These are phyloP conservation scores for Mesocricetus auratus DNA, from an alignment of 2,113 vertebrate genomes.

Conservation along the genomic window DNA sequence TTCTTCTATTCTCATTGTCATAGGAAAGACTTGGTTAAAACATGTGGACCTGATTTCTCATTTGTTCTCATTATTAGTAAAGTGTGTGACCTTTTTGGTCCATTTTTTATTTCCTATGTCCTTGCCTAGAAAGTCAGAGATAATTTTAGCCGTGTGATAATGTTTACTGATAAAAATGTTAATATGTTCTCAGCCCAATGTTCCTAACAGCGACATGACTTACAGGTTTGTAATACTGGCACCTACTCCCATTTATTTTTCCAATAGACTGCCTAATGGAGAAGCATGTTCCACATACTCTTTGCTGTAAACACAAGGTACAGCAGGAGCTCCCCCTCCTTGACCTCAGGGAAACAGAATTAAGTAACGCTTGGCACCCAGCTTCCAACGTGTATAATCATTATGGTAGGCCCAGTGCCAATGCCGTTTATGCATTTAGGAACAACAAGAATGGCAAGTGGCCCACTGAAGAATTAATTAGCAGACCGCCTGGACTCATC, in stretches of 20 bases:
- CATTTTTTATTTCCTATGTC: conserved; percentile 28
- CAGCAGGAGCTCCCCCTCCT: conserved; percentile 48
- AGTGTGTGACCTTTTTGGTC: conserved; percentile 11
- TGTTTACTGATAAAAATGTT: conserved; percentile 60
- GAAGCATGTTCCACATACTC: conserved; percentile 13
- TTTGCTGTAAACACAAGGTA: conserved; percentile 58
- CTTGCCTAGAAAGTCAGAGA: conserved; percentile 45
- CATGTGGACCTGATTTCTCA: conserved; percentile 45
- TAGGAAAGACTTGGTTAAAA: conserved; percentile 60
- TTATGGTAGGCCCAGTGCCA: conserved; percentile 76
- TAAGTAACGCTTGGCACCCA: conserved; percentile 74
- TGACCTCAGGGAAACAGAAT: conserved; percentile 79
- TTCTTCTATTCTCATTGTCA: background rate
- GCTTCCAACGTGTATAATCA: conserved; percentile 63
- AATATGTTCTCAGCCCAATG: background rate
- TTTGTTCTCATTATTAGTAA: conserved; percentile 54
- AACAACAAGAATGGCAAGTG: conserved; percentile 59
- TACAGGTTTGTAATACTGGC: conserved; percentile 12
- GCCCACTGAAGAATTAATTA: conserved; percentile 80
- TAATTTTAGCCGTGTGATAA: conserved; percentile 46
- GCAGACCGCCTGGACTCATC: conserved; percentile 76
- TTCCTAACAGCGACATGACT: conserved; percentile 46
- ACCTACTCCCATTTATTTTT: conserved; percentile 49
- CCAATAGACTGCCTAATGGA: background rate
- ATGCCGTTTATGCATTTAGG: conserved; percentile 12